Base-by-base conservation (phyloP, 1,140 invertebrate species). In the Caenorhabditis tropicalis region DNA sequence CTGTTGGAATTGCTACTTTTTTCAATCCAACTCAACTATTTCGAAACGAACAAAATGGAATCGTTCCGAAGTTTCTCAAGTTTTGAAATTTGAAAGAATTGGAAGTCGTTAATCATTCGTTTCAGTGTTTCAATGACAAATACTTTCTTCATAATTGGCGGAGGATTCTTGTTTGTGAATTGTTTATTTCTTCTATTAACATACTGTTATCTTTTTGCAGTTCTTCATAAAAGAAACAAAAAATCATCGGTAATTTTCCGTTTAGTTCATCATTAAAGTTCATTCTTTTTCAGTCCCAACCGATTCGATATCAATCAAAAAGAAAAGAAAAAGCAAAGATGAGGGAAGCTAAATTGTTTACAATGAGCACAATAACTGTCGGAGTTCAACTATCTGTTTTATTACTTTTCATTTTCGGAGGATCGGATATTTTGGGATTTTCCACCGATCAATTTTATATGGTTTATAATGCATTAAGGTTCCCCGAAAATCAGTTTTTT, bases 401-500 rank as follows among this genome's bases (percentile, higher is more conserved):
- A 27, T 21, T 53, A 24, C 56, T 82, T 46, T 82, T 60, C 27
- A 48, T 31, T n/a, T 58, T 48, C 24, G 51, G 51, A 36, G 56
- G 51, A 43, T 82, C 56, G n/a, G 49, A 53, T 65, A 43, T 58
- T 58, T 21, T 43, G 29, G 33, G 27, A 19, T 36, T 82, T 16
- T 43, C 51, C 21, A 82, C 56, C 3, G 81, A 82, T 36, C 81
- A 82, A 33, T 82, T 82, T 60, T 82, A 82, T 82, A 60, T 82
- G 56, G 31, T 82, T 31, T 82, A 82, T 31, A 82, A 48, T 82
- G 81, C 81, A 36, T 82, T 82, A 24, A 82, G 81, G 81, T 60
- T 16, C 24, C 5, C 19, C 16, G 12, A 6, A 53, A 6, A 9
- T 10, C 21, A 1, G 10, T 10, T 56, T 27, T 56, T 12, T 10